Evolutionary conservation across 2,113 vertebrate species (phyloP).

Genomic region (Chloropsis hardwickii): DNA sequence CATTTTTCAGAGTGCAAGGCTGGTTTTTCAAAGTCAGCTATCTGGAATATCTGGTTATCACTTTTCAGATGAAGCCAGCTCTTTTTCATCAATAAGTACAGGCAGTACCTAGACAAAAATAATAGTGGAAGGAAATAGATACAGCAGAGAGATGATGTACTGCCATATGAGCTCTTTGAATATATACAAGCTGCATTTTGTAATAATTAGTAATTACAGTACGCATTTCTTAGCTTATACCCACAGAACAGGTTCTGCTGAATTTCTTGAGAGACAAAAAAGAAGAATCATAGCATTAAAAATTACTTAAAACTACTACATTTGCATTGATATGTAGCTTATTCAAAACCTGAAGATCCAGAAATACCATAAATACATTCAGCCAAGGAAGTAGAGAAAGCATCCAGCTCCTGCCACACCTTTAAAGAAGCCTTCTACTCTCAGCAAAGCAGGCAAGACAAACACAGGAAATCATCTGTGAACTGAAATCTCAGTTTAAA

Average conservation of each 20-base stretch:
- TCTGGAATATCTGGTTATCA: neutral
- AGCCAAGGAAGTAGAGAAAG: neutral
- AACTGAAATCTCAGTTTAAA: neutral
- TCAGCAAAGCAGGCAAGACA: neutral
- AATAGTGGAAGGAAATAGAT: neutral
- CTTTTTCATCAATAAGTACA: neutral
- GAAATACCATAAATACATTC: neutral
- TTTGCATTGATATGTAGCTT: neutral
- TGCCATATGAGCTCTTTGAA: neutral
- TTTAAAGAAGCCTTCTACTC: neutral
- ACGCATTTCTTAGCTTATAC: neutral
- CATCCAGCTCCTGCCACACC: neutral
- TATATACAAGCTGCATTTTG: neutral
- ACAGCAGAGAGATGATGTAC: neutral
- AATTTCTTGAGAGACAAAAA: neutral
- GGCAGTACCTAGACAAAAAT: neutral
- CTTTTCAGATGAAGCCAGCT: neutral
- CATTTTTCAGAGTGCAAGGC: neutral
- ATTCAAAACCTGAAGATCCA: neutral
- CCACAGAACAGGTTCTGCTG: neutral
- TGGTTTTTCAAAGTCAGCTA: neutral
- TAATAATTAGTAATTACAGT: neutral
- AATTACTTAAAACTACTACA: neutral
- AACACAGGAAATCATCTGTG: neutral
- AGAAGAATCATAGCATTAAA: neutral